Base-by-base conservation (phyloP, 2,113 vertebrate species). In the Butorides virescens region DNA sequence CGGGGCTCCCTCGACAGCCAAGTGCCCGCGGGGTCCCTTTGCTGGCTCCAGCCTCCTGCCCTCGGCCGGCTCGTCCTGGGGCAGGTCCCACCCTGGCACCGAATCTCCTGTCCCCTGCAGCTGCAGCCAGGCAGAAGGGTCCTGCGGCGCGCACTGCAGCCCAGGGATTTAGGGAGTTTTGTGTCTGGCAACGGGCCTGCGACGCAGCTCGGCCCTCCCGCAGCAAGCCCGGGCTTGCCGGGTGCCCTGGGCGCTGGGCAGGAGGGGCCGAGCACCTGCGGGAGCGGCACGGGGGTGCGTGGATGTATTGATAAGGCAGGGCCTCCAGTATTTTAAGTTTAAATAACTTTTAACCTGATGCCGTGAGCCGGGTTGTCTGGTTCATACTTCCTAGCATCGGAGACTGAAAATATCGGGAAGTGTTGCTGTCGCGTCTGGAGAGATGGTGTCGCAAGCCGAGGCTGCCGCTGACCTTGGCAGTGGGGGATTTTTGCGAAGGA, bases 221-320 rank as follows among this genome's bases (percentile, higher is more conserved):
- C 56, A 14, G 71, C n/a, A 2, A 62, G 83, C 77, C 56, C 13
- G 47, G 61, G 61, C 76, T 66, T 18, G 65, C 65, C 1, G 5
- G 55, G 39, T 1, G 3, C 66, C 46, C 49, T 26, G 68, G 75
- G 47, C 4, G 2, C 74, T 3, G 7, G 66, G 75, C 71, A n/a
- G 26, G 56, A 8, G 55, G 8, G 8, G 55, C 36, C 0, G 9
- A 34, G 62, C 10, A 2, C 49, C 30, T 3, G 15, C 3, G 1
- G 44, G 59, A 63, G 7, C 1, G 0, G 37, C 0, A 0, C 67
- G 26, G 61, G 76, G 44, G 26, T 3, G 1, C 1, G 0, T 4
- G 13, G n/a, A 2, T 12, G 7, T 14, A 17, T 21, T 1, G 0
- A 34, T 61, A 25, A 34, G 15, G n/a, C 20, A 4, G 50, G 10